Conservation (phyloP, 1,140 invertebrate genomes). For the Dufourea novaeangliae region DNA sequence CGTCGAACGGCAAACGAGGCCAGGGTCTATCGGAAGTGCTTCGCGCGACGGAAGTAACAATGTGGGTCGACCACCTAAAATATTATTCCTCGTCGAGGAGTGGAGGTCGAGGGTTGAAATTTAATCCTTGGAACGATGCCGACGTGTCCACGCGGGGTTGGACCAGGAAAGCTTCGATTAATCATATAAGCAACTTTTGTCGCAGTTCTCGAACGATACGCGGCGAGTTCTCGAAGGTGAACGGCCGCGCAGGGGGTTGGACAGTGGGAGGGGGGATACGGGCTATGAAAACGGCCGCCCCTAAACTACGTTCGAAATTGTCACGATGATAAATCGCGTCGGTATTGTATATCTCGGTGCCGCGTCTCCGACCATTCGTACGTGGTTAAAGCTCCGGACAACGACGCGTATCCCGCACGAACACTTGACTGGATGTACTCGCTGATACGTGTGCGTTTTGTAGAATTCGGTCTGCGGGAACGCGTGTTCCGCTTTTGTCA, state of each 20-base stretch:
- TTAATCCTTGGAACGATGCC: slow-evolving; percentile 55
- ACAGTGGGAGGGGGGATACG: neutral
- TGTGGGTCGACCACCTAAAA: slow-evolving; percentile 13
- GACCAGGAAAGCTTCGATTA: slow-evolving; percentile 59
- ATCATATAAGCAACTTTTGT: slow-evolving; percentile 67
- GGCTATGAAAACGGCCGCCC: slow-evolving; percentile 25
- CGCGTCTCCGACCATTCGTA: slow-evolving; percentile 54
- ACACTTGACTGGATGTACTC: slow-evolving; percentile 42
- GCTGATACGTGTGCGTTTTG: slow-evolving; percentile 21
- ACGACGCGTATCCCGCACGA: slow-evolving; percentile 10
- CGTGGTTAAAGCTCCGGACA: slow-evolving; percentile 40
- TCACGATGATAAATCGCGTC: slow-evolving; percentile 65
- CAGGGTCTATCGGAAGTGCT: slow-evolving; percentile 1
- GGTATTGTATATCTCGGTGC: slow-evolving; percentile 56
- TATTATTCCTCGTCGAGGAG: slow-evolving; percentile 23
- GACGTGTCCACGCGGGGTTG: neutral
- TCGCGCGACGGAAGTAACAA: slow-evolving; percentile 17
- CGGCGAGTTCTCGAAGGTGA: neutral
- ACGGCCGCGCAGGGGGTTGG: neutral
- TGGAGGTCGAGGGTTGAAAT: slow-evolving; percentile 16
- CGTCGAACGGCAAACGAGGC: neutral
- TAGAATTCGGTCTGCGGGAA: too few relatives aligned
- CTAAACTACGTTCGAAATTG: slow-evolving; percentile 57
- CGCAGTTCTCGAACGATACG: slow-evolving; percentile 47
- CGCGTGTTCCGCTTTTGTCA: slow-evolving; percentile 48